These are phyloP conservation scores for Pentamera pediparva DNA, from an alignment of 53 echinoderm and acorn worm genomes.

Conservation along the genomic window DNA sequence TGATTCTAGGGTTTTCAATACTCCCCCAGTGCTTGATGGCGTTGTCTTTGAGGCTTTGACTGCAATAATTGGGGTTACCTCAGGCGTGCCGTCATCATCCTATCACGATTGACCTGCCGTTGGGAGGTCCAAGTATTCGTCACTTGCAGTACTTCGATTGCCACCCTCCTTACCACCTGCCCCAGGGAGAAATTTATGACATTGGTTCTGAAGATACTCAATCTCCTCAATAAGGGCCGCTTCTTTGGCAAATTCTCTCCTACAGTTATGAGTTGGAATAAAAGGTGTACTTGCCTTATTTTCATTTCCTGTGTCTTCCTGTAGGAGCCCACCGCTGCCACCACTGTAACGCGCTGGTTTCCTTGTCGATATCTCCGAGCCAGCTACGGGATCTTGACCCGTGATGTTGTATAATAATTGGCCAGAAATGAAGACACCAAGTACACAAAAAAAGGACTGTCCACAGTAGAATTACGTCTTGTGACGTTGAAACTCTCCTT, in stretches of 20 bases:
- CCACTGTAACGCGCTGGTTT: conserved; percentile 4
- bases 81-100: too few relatives aligned
- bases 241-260: background rate
- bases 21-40: too few relatives aligned
- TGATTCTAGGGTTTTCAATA: too few relatives aligned
- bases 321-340: conserved; percentile 7
- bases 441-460: too few relatives aligned
- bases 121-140: background rate
- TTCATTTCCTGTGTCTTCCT: background rate
- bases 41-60: too few relatives aligned
- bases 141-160: background rate
- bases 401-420: background rate
- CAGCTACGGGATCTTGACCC: too few relatives aligned
- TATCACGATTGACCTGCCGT: too few relatives aligned
- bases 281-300: background rate
- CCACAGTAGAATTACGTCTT: too few relatives aligned
- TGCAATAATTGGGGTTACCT: too few relatives aligned
- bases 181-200: background rate
- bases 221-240: background rate
- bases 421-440: too few relatives aligned
- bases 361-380: too few relatives aligned
- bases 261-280: background rate
- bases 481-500: too few relatives aligned
- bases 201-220: background rate
- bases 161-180: background rate